Evolutionary conservation across 2,888 invertebrate genomes (phyloP).

Genomic region (Frankliniella fusca): DNA sequence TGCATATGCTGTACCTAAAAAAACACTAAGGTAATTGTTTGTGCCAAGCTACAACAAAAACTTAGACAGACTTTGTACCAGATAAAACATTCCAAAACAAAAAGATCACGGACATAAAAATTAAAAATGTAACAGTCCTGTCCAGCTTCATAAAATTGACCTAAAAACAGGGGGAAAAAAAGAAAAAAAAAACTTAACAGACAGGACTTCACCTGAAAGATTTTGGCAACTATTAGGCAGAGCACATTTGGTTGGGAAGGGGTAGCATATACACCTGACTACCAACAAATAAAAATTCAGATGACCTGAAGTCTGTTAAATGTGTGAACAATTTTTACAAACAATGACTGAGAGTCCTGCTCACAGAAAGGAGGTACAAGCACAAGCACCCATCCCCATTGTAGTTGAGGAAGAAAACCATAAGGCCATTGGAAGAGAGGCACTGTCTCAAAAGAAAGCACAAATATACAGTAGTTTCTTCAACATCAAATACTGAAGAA

Average conservation of each 20-base stretch:
- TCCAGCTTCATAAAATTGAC: neutral
- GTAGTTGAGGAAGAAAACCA: neutral
- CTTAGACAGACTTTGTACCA: neutral
- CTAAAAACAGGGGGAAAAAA: neutral
- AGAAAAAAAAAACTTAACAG: neutral
- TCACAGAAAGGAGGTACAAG: too few species aligned
- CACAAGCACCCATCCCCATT: too few species aligned
- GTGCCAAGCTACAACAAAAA: neutral
- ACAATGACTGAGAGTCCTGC: too few species aligned
- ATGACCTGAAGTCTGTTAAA: too few species aligned
- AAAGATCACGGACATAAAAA: neutral
- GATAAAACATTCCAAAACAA: neutral
- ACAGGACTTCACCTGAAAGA: neutral
- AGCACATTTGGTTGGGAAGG: neutral
- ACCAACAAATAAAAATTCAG: too few species aligned
- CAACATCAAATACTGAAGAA: too few species aligned
- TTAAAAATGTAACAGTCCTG: neutral
- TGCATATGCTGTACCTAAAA: neutral
- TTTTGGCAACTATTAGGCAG: constrained; percentile 11
- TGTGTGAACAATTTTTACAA: neutral
- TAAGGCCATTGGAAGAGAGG: neutral
- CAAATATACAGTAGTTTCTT: neutral
- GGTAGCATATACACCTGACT: too few species aligned
- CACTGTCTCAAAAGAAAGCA: neutral
- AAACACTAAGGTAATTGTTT: neutral